Conservation (phyloP, 2,113 vertebrate genomes). For the Cottus gobio region DNA sequence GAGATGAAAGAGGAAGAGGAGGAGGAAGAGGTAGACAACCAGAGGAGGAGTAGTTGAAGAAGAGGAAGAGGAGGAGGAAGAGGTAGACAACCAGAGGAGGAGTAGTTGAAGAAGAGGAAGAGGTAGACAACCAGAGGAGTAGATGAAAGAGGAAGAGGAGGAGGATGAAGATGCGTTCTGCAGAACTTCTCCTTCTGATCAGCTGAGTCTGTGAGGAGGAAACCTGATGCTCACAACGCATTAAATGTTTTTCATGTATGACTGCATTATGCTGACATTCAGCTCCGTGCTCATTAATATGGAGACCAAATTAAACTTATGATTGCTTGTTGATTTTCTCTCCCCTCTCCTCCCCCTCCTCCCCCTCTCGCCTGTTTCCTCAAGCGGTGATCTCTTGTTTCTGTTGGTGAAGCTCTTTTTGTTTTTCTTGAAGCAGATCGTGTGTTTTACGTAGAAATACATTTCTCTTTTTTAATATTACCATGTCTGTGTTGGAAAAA, state of each 20-base stretch:
- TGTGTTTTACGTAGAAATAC: background rate
- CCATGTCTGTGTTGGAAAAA: background rate
- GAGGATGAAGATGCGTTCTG: conserved; percentile 30
- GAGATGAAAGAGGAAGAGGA: conserved; percentile 17
- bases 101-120: too few relatives aligned
- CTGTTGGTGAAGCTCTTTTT: conserved; percentile 7
- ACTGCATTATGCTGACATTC: conserved; percentile 86
- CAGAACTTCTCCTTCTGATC: too few relatives aligned
- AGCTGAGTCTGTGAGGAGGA: conserved; percentile 74
- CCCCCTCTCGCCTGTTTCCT: conserved; percentile 53
- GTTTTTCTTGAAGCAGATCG: background rate
- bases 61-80: background rate
- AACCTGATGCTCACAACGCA: conserved; percentile 76
- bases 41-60: background rate
- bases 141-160: conserved; percentile 4
- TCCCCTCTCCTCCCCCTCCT: background rate
- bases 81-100: background rate
- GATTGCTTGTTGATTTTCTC: conserved; percentile 84
- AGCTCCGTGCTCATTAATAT: conserved; percentile 83
- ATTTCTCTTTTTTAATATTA: background rate
- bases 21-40: background rate
- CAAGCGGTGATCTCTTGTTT: conserved; percentile 45
- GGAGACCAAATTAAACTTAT: conserved; percentile 84
- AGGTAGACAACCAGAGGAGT: background rate
- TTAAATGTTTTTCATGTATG: conserved; percentile 86